Evolutionary conservation across 2,888 invertebrate genomes (phyloP), one percentile per base, ranked within the genome.

Genomic region (Catocala fraxini): DNA sequence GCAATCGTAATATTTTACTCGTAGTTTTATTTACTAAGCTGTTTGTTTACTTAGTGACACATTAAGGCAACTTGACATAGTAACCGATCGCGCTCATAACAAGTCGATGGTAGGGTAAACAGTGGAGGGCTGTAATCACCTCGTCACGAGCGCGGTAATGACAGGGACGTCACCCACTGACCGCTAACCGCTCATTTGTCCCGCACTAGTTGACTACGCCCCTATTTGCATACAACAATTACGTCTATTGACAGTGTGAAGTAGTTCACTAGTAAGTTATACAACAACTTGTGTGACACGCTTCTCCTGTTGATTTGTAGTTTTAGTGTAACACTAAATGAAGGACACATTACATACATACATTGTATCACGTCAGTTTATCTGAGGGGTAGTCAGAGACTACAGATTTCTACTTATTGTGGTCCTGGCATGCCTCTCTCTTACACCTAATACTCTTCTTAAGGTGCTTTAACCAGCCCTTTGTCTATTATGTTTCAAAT

Each of bases 141-240:
- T 34, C 33, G 34, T 5, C 5, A 15, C 9, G 10, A 4, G 25
- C 25, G 12, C 47, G 45, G 6, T 48, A 48, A 48, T 48, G 34
- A 48, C 33, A 47, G 25, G 48, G 48, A 33, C 25, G 48, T 10
- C 43, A 43, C 43, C 34, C 33, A 33, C 33, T 48, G 34, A 34
- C 48, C 48, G 48, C 48, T 48, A 34, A 34, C 48, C 48, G 33
- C 48, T 46, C 46, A 46, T 46, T 46, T 46, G 15, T 46, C 7
- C 15, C 46, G 46, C 13, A 10, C 46, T 46, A 15, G 46, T 46
- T 15, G 9, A 46, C 15, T 34, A 34, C 48, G 25, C 48, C 48
- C 34, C 48, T 48, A 34, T 48, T 48, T 48, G n/a, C 33, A n/a
- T 33, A 48, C 48, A 34, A 48, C 48, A 46, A 15, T 15, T 15